Conservation (phyloP, 2,888 invertebrate genomes). For the Notodonta ziczac region DNA sequence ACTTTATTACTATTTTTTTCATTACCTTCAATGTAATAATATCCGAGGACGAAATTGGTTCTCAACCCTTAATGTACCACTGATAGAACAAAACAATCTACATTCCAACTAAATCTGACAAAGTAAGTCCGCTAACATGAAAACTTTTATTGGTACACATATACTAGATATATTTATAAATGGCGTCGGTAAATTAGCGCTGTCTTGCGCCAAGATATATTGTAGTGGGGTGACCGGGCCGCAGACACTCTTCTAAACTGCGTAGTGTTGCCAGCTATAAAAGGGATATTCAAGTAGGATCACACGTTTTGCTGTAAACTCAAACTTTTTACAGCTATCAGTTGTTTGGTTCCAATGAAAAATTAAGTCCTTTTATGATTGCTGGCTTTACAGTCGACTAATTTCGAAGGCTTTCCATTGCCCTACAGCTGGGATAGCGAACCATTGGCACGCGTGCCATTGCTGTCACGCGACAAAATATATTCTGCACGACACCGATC, state of each 20-base stretch:
- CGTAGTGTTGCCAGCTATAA: conserved; percentile 10
- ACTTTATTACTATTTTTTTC: too few species aligned
- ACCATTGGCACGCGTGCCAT: too few species aligned
- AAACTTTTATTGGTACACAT: conserved; percentile 31
- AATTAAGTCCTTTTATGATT: too few species aligned
- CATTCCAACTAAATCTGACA: conserved; percentile 29
- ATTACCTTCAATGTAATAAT: too few species aligned
- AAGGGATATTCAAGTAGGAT: not conserved
- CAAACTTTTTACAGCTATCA: not conserved
- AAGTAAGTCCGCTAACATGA: conserved; percentile 23
- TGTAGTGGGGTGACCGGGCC: conserved; percentile 29
- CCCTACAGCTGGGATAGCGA: too few species aligned
- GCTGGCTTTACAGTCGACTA: too few species aligned
- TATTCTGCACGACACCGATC: too few species aligned
- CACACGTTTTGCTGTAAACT: not conserved
- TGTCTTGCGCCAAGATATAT: conserved; percentile 39
- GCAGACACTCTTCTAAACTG: conserved; percentile 27
- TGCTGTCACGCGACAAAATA: too few species aligned
- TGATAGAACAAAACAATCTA: conserved; percentile 18
- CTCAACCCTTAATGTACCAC: conserved; percentile 15
- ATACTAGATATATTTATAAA: conserved; percentile 24
- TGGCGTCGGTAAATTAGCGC: conserved; percentile 44
- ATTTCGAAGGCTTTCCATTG: too few species aligned
- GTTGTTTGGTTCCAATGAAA: too few species aligned
- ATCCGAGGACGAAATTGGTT: too few species aligned